A percentile compares a stretch with the other conserved stretches of the same genome.
These are phyloP conservation scores for Mimachlamys varia DNA, from an alignment of 2,888 invertebrate species.

Conservation along the genomic window DNA sequence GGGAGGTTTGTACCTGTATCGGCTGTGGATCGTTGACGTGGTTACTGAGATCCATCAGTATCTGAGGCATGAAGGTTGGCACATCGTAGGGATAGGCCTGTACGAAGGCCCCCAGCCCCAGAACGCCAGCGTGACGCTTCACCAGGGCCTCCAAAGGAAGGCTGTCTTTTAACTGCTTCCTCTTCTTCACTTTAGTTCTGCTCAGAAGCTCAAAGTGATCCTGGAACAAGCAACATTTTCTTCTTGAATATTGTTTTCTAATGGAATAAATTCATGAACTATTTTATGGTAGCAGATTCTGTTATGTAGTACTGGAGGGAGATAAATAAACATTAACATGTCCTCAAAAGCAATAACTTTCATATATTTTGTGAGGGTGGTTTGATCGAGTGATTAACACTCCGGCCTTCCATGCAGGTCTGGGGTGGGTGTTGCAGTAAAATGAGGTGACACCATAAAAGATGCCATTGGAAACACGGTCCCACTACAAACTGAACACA, in stretches of 20 bases:
- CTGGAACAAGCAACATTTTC: slow-evolving; percentile 78
- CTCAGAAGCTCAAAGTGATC: slow-evolving; percentile 83
- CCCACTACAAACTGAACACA: too few relatives aligned
- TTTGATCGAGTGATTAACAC: too few relatives aligned
- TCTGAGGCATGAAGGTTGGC: slow-evolving; percentile 89
- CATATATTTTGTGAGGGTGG: too few relatives aligned
- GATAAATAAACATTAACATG: too few relatives aligned
- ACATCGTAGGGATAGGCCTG: slow-evolving; percentile 94
- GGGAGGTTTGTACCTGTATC: slow-evolving; percentile 86
- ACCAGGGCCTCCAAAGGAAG: slow-evolving; percentile 72
- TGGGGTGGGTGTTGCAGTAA: too few relatives aligned
- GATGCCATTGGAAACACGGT: too few relatives aligned
- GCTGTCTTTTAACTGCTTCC: slow-evolving; percentile 59
- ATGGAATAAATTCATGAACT: too few relatives aligned
- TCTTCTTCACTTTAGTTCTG: slow-evolving; percentile 73
- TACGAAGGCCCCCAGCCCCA: slow-evolving; percentile 94
- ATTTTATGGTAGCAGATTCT: too few relatives aligned
- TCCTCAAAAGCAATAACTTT: too few relatives aligned
- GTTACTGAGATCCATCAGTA: slow-evolving; percentile 90
- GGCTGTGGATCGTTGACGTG: slow-evolving; percentile 95
- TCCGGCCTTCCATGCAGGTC: too few relatives aligned
- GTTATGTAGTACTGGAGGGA: too few relatives aligned
- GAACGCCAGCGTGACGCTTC: slow-evolving; percentile 89
- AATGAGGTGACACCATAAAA: too few relatives aligned
- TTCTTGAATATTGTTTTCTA: not conserved